Conservation (phyloP, 2,113 vertebrate genomes). For the Lontra canadensis region DNA sequence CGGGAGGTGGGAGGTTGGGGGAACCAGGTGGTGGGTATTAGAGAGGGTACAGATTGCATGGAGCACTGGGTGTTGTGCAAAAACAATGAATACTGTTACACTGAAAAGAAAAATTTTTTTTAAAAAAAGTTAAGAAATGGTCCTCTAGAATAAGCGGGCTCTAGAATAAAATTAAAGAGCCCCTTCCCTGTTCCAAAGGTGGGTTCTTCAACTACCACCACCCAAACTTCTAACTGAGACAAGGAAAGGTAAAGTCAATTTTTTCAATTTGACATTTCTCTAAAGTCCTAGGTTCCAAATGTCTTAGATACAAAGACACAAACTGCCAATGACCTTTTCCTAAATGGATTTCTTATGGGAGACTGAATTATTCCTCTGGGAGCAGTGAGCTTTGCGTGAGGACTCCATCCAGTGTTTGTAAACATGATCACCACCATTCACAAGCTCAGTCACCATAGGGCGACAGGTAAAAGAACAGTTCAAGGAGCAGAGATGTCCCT, state of each 20-base stretch:
- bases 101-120: no score
- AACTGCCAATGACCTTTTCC: not conserved
- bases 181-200: not conserved
- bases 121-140: not conserved
- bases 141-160: not conserved
- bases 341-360: not conserved
- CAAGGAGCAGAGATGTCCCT: not conserved
- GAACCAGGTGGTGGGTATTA: no score
- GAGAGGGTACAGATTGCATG: no score
- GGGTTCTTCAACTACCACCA: not conserved
- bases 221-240: not conserved
- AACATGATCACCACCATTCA: no score
- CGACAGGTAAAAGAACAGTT: not conserved
- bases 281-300: not conserved
- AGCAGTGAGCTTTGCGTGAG: not conserved
- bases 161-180: not conserved
- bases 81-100: no score
- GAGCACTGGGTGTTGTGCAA: no score
- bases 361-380: not conserved
- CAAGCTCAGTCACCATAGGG: not conserved
- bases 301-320: not conserved
- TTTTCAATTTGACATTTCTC: slow-evolving; percentile 25
- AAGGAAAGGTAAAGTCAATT: not conserved
- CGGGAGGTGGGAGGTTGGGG: no score
- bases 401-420: not conserved